These are phyloP conservation scores for Xiphophorus hellerii DNA, from an alignment of 2,113 vertebrate genomes.

Conservation along the genomic window DNA sequence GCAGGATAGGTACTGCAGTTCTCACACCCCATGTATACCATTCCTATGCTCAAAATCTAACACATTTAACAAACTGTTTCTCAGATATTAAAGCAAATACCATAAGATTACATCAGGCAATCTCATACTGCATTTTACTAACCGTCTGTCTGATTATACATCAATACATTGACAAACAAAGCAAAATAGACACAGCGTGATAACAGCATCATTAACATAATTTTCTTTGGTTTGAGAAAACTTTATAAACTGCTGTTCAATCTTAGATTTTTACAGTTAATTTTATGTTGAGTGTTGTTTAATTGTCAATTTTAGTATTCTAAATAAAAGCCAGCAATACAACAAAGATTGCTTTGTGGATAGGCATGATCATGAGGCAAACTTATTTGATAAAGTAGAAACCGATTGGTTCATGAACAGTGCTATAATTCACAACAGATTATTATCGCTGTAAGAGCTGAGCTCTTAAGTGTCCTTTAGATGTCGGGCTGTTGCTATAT, in stretches of 20 bases:
- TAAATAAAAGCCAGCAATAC: not conserved
- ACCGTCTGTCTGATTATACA: not conserved
- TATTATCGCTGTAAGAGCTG: not conserved
- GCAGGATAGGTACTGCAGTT: too few relatives aligned
- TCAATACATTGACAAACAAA: not conserved
- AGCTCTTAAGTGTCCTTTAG: constrained; percentile 33
- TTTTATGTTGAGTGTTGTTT: not conserved
- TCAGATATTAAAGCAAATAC: not conserved
- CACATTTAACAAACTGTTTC: not conserved
- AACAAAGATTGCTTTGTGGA: not conserved
- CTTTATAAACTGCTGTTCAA: not conserved
- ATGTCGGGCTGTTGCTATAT: constrained; percentile 53
- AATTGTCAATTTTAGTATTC: not conserved
- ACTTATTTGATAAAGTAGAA: not conserved
- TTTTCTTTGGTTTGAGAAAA: not conserved
- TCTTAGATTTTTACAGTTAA: not conserved
- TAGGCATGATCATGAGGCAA: not conserved
- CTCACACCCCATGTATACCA: too few relatives aligned
- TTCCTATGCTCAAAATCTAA: not conserved
- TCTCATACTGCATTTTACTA: not conserved
- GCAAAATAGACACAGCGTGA: not conserved
- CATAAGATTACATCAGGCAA: not conserved
- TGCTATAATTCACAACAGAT: not conserved
- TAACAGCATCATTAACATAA: not conserved
- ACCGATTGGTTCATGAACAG: not conserved